Evolutionary conservation across 2,797 vertebrate species (phyloP).

Genomic region (Microchirus variegatus): DNA sequence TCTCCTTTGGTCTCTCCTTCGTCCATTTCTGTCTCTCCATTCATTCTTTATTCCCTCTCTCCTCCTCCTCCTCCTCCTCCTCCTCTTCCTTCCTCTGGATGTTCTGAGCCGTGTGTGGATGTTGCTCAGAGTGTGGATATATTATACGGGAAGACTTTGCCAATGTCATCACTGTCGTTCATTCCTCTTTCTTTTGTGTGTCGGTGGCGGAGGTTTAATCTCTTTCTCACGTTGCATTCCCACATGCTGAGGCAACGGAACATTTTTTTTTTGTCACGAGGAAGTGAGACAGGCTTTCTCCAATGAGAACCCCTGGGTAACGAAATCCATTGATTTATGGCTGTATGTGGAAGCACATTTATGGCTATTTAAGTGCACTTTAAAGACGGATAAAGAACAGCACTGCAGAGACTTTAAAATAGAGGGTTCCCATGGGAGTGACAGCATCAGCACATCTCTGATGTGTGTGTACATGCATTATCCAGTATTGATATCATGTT

Average conservation of each 20-base stretch:
- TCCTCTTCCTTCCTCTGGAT: conserved; percentile 43
- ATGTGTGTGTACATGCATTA: conserved; percentile 32
- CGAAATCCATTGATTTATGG: conserved; percentile 50
- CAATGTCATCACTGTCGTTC: conserved; percentile 46
- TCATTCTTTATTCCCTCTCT: conserved; percentile 27
- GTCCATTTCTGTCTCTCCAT: conserved; percentile 26
- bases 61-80: conserved; percentile 22
- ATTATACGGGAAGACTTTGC: conserved; percentile 41
- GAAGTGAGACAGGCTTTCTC: conserved; percentile 44
- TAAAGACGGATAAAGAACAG: conserved; percentile 55
- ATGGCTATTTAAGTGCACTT: conserved; percentile 59
- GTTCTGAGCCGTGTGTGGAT: conserved; percentile 44
- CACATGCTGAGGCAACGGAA: conserved; percentile 61
- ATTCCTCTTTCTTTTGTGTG: conserved; percentile 49
- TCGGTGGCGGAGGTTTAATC: conserved; percentile 61
- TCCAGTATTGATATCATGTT: conserved; percentile 21
- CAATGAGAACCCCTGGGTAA: conserved; percentile 50
- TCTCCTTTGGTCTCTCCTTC: conserved; percentile 33
- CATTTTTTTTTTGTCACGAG: conserved; percentile 46
- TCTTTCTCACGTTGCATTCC: conserved; percentile 69
- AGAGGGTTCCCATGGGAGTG: conserved; percentile 32
- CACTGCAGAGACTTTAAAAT: conserved; percentile 37
- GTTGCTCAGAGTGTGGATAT: conserved; percentile 46
- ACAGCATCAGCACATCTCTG: conserved; percentile 27
- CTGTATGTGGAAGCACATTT: conserved; percentile 67